A percentile compares a stretch with the other conserved stretches of the same genome.
Conservation (phyloP, 64 coral and sea anemone genomes). For the Acropora yongei region DNA sequence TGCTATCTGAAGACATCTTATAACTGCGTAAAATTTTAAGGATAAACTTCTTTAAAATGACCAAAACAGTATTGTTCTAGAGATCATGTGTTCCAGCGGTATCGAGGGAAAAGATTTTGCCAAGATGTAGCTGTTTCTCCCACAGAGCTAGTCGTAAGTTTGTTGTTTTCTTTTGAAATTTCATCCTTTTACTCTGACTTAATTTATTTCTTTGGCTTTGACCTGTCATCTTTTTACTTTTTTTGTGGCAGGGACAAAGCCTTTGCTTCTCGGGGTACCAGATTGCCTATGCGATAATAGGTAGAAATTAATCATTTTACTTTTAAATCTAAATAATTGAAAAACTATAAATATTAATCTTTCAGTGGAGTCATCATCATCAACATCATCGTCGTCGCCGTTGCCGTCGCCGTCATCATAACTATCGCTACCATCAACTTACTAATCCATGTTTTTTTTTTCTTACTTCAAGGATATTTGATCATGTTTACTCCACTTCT, state of each 20-base stretch:
- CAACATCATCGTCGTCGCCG: no score
- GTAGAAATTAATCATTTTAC: not conserved
- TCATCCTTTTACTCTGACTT: no score
- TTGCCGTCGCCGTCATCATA: no score
- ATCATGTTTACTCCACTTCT: no score
- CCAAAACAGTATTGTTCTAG: not conserved
- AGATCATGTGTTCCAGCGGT: not conserved
- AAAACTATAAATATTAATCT: no score
- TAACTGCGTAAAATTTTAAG: not conserved
- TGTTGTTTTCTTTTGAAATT: not conserved
- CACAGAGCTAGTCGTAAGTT: not conserved
- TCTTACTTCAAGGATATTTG: no score
- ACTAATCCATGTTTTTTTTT: no score
- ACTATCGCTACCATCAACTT: no score
- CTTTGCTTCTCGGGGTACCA: conserved; percentile 30
- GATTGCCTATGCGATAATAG: not conserved
- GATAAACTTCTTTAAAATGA: no score
- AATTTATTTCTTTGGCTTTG: no score
- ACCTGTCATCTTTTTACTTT: not conserved
- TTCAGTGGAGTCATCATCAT: no score
- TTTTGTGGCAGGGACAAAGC: not conserved
- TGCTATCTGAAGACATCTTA: not conserved
- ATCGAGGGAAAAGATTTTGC: conserved; percentile 14
- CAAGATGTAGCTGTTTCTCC: not conserved
- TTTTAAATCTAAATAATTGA: no score